A percentile compares a stretch with the other conserved stretches of the same genome.
Evolutionary conservation across 2,797 vertebrate genomes (phyloP).

Genomic region (Eulemur mongoz): DNA sequence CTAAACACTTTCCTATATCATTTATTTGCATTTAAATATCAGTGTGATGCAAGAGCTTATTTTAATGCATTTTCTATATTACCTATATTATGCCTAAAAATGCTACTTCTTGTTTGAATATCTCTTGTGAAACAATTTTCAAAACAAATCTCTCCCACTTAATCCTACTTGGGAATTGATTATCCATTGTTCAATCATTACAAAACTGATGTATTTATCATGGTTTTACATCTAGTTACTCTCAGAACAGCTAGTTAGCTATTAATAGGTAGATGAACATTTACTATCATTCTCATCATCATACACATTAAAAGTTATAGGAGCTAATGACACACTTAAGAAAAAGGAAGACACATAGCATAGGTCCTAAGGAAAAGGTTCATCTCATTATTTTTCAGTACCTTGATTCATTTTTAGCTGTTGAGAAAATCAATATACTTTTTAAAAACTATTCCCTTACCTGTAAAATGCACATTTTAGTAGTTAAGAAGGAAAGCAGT

Average conservation of each 20-base stretch:
- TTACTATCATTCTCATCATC: neutral
- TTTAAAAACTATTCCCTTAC: neutral
- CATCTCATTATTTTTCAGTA: neutral
- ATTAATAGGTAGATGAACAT: neutral
- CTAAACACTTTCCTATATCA: neutral
- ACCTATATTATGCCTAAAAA: neutral
- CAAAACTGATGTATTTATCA: neutral
- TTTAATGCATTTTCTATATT: neutral
- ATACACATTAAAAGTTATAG: neutral
- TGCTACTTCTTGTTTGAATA: neutral
- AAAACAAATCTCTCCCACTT: neutral
- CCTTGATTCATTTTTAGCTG: neutral
- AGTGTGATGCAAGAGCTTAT: neutral
- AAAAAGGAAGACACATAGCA: neutral
- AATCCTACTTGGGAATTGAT: neutral
- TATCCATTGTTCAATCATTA: neutral
- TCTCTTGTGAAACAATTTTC: neutral
- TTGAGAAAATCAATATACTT: neutral
- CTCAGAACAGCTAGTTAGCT: neutral
- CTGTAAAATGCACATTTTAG: neutral
- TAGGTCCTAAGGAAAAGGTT: accelerated
- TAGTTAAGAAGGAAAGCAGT: neutral
- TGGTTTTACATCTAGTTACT: neutral
- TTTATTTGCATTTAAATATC: neutral
- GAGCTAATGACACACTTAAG: neutral